These are phyloP conservation scores for Gryllus longicercus DNA, from an alignment of 2,888 invertebrate species.

Conservation along the genomic window DNA sequence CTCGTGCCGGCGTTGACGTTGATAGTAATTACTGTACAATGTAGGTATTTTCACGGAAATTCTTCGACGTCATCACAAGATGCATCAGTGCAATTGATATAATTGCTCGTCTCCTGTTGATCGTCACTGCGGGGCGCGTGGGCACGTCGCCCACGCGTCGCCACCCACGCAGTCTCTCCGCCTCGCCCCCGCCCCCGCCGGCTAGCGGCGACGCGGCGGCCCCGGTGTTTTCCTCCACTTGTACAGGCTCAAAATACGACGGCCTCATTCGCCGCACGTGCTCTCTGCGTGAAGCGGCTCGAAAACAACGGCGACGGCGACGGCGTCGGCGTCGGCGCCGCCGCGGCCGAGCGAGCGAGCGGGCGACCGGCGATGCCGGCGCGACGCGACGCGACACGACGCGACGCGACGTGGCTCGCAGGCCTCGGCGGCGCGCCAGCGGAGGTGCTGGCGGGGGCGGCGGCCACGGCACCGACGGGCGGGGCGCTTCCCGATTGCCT, in stretches of 20 bases:
- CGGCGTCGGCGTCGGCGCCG: background rate
- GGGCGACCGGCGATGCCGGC: background rate
- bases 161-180: too few relatives aligned
- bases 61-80: too few relatives aligned
- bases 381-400: background rate
- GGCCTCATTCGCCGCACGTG: conserved; percentile 8
- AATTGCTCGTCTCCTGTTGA: too few relatives aligned
- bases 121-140: too few relatives aligned
- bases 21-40: too few relatives aligned
- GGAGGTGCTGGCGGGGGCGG: background rate
- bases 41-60: too few relatives aligned
- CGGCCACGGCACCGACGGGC: too few relatives aligned
- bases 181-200: background rate
- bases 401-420: too few relatives aligned
- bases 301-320: background rate
- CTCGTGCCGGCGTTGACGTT: too few relatives aligned
- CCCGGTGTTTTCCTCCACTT: background rate
- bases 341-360: background rate
- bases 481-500: too few relatives aligned
- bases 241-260: conserved; percentile 10
- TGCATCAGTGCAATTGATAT: too few relatives aligned
- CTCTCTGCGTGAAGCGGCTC: background rate
- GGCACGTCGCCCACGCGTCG: too few relatives aligned
- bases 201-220: background rate
- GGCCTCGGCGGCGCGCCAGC: background rate